phyloP scores from a whole-genome alignment of 2,888 invertebrate species.

The Molanna angustata region DNA sequence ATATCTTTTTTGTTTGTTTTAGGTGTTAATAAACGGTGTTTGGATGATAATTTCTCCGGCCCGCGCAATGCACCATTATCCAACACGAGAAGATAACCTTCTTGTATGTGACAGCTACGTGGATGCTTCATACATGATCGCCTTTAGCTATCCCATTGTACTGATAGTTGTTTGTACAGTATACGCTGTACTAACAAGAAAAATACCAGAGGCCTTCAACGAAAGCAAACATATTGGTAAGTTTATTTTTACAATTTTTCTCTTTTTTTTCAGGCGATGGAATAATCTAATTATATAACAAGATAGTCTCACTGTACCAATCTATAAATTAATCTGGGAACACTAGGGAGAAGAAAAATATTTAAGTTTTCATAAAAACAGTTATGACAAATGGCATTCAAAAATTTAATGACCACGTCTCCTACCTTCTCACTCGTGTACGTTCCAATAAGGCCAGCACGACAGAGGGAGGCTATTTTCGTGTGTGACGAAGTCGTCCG shows the following conservation, averaged over 20 bases:
- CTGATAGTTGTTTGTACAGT: constrained; percentile 91
- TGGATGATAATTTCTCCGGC: constrained; percentile 94
- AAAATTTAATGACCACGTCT: no score
- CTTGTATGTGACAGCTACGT: constrained; percentile 91
- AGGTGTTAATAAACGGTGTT: constrained; percentile 84
- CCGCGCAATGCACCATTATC: constrained; percentile 85
- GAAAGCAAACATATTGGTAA: constrained; percentile 95
- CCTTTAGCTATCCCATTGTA: constrained; percentile 90
- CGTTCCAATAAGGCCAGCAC: no score
- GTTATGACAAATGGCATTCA: no score
- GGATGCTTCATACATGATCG: constrained; percentile 91
- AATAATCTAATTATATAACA: no score
- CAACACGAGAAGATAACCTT: constrained; percentile 88
- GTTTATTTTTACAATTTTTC: constrained; percentile 36
- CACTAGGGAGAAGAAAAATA: no score
- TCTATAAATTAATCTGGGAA: no score
- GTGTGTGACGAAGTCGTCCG: no score
- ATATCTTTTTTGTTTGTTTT: constrained; percentile 25
- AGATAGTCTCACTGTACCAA: no score
- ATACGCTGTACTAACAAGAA: constrained; percentile 92
- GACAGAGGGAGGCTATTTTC: no score
- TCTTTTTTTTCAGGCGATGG: no score
- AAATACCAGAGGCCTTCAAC: constrained; percentile 98
- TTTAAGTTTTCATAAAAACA: no score
- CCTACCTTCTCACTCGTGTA: no score